A percentile compares a stretch with the other conserved stretches of the same genome.
These are phyloP conservation scores for Cygnus olor DNA, from an alignment of 2,797 vertebrate genomes.

Conservation along the genomic window DNA sequence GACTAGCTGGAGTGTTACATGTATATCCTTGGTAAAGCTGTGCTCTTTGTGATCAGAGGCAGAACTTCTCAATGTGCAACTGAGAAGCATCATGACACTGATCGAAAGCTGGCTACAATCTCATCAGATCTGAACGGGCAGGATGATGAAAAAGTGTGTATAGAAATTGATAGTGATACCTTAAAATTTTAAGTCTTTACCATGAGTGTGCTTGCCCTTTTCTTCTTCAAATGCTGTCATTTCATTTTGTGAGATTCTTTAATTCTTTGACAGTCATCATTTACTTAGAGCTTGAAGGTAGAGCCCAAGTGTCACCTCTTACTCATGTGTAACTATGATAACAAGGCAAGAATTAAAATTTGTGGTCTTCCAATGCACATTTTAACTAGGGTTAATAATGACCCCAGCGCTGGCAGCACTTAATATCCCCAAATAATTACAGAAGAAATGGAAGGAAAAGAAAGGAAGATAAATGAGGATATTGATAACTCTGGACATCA, in stretches of 20 bases:
- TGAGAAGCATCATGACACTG: background rate
- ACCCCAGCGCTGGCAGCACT: background rate
- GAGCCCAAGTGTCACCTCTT: constrained; percentile 6
- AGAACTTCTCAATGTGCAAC: background rate
- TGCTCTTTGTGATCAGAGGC: constrained; percentile 1
- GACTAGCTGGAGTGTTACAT: background rate
- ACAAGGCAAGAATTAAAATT: background rate
- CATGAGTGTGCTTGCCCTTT: background rate
- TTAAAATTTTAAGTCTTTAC: background rate
- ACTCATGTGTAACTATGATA: constrained; percentile 51
- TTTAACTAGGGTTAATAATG: background rate
- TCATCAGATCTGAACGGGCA: background rate
- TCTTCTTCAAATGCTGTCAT: background rate
- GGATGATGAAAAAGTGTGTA: background rate
- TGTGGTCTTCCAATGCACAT: background rate
- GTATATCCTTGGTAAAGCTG: background rate
- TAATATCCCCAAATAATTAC: background rate
- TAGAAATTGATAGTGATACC: background rate
- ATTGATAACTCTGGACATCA: background rate
- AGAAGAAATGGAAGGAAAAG: background rate
- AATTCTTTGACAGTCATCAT: background rate
- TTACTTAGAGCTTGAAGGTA: background rate
- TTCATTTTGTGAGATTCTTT: background rate
- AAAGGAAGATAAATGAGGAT: background rate
- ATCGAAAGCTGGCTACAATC: background rate